Conservation (phyloP, 2,888 invertebrate species). For the Idaea dimidiata region DNA sequence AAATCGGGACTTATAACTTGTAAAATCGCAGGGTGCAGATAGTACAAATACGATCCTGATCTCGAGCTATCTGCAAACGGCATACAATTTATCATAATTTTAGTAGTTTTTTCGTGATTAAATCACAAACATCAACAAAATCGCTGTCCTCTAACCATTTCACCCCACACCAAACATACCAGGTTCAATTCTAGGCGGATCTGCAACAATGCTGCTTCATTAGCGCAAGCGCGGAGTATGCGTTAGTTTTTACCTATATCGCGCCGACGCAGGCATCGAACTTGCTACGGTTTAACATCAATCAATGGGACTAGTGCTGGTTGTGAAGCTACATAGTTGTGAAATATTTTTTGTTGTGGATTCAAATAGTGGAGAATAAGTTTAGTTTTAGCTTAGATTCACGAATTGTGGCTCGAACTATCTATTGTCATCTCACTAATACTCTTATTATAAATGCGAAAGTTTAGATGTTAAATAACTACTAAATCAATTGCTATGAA, state of each 20-base stretch:
- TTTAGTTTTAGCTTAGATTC: not conserved
- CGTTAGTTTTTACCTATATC: constrained; percentile 56
- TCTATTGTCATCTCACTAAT: no score
- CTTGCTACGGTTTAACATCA: constrained; percentile 3
- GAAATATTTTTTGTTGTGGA: not conserved
- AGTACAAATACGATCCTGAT: no score
- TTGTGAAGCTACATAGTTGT: not conserved
- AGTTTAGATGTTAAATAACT: no score
- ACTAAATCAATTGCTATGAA: no score
- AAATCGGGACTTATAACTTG: no score
- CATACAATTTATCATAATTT: no score
- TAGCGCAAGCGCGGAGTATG: constrained; percentile 54
- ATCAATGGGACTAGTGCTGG: constrained; percentile 1
- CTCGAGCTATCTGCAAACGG: no score
- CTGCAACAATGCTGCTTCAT: constrained; percentile 72
- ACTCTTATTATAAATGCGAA: no score
- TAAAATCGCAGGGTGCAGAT: no score
- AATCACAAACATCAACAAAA: not conserved
- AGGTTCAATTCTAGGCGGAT: constrained; percentile 59
- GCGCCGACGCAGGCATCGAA: constrained; percentile 26
- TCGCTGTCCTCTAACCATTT: constrained; percentile 24
- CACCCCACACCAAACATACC: constrained; percentile 28
- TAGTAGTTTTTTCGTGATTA: no score
- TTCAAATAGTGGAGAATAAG: not conserved
- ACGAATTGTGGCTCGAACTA: no score